Base-by-base conservation (phyloP, 2,888 invertebrate genomes). In the Pediacus dermestoides region DNA sequence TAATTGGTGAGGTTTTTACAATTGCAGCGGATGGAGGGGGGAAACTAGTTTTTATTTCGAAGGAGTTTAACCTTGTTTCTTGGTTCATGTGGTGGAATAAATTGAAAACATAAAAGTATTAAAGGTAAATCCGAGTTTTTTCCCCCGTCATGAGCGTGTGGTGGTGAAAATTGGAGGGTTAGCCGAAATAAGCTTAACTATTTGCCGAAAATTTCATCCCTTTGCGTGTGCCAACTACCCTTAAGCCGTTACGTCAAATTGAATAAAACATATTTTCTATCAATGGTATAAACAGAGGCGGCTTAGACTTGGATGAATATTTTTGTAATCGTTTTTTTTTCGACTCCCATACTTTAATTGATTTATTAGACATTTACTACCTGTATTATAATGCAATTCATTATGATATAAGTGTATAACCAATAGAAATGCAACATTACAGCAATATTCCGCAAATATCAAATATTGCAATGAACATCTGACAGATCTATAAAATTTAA, bases 261-360 rank as follows among this genome's bases (percentile, higher is more conserved):
- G 48, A 45, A 48, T 45, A 48, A 48, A 48, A 39, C 42, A 42
- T 44, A 45, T 42, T 45, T 36, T 40, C 28, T 34, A 40, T 45
- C 45, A 45, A 31, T 39, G 35, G 23, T 22, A n/a, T n/a, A n/a
- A n/a, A n/a, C n/a, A n/a, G n/a, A n/a, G n/a, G n/a, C n/a, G n/a
- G n/a, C n/a, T n/a, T n/a, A n/a, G n/a, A n/a, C n/a, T n/a, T n/a
- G n/a, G n/a, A n/a, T n/a, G n/a, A n/a, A n/a, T n/a, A n/a, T n/a
- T n/a, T n/a, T n/a, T n/a, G n/a, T n/a, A n/a, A n/a, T n/a, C n/a
- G n/a, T n/a, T n/a, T n/a, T n/a, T n/a, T n/a, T n/a, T n/a, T n/a
- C n/a, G n/a, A n/a, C n/a, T n/a, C n/a, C n/a, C n/a, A n/a, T n/a
- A n/a, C n/a, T n/a, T n/a, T n/a, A n/a, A n/a, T n/a, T n/a, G n/a